phyloP scores from a whole-genome alignment of 2,113 vertebrate genomes.

The Poecile atricapillus region DNA sequence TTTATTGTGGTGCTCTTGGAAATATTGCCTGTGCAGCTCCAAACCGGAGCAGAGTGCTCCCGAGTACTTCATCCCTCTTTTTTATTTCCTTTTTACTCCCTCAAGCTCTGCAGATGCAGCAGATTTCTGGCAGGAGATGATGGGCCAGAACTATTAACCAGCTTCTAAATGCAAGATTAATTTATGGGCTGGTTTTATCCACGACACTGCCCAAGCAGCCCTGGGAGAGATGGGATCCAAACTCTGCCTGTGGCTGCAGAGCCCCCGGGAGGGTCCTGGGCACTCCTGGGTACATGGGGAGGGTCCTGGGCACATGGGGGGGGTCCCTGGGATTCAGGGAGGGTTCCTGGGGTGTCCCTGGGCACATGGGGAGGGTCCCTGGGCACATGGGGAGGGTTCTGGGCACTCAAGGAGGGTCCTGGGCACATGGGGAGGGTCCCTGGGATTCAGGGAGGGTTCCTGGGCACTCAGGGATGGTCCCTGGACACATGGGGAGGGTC shows the following conservation, averaged over 20 bases:
- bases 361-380: background rate
- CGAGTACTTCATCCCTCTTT: background rate
- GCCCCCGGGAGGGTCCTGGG: background rate
- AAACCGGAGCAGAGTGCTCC: background rate
- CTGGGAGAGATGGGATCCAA: background rate
- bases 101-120: conserved; percentile 40
- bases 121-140: conserved; percentile 38
- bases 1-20: background rate
- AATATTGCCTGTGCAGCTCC: background rate
- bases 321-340: background rate
- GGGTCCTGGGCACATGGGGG: background rate
- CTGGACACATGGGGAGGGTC: background rate
- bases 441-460: too few relatives aligned
- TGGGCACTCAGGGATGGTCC: background rate
- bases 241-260: background rate
- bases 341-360: background rate
- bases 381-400: background rate
- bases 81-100: background rate
- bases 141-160: background rate
- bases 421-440: background rate
- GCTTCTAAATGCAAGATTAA: background rate
- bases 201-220: background rate
- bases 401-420: background rate
- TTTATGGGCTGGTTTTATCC: background rate
- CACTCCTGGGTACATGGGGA: background rate